Evolutionary conservation across 2,888 invertebrate species (phyloP), one percentile per base, ranked within the genome.

Genomic region (Callyntrura sp.): DNA sequence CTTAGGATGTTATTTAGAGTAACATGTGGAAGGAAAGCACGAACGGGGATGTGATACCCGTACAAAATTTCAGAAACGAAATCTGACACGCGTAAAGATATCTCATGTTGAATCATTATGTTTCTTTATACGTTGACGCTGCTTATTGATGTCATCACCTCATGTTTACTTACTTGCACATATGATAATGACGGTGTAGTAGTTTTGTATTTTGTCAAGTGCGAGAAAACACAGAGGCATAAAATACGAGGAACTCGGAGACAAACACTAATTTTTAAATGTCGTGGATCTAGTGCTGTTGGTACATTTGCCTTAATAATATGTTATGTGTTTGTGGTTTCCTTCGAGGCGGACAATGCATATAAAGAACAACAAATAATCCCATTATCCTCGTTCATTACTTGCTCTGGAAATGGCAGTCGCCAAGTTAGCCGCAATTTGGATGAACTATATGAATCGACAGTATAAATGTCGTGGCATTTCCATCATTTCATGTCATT

Each of bases 21-120:
- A n/a, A n/a, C n/a, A n/a, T n/a, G n/a, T n/a, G n/a, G 20, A 60
- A 5, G 60, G 17, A 60, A 20, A 2, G 20, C 5, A 60, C 20
- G 20, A 20, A 4, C 3, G 20, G 65, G 12, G 12, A 25, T 65
- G 28, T 73, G 48, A 70, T 73, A 43, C 8, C 20, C 73, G 23
- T 51, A 23, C 14, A 3, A 55, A 51, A 51, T 51, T n/a, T n/a
- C n/a, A 76, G 3, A 43, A 6, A 43, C n/a, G 28, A 45, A 45
- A 70, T 70, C 25, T 51, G 76, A 28, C 76, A 76, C 76, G 76
- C 76, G 51, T 76, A 45, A 76, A 76, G 48, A 76, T 51, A 14
- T 68, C 17, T 76, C 76, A 25, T 48, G 48, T 25, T 51, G n/a
- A n/a, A n/a, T 11, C 76, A 28, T 28, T 25, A n/a, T 73, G 11